Evolutionary conservation across 37 sponge, comb jelly and placozoan species (phyloP).

Genomic region (Beroe forskalii): DNA sequence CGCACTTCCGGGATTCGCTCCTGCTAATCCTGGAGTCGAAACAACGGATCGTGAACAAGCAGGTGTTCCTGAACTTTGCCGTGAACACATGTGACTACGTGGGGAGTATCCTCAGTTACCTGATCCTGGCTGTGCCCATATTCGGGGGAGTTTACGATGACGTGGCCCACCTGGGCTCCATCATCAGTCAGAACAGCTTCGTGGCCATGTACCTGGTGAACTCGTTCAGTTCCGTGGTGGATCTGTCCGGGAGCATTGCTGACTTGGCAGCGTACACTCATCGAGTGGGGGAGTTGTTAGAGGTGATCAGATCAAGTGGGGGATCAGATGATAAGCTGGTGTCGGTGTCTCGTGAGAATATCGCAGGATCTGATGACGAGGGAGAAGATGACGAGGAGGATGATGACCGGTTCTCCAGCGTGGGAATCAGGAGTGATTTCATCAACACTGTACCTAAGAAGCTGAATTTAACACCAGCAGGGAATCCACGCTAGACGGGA

Average conservation of each 20-base stretch:
- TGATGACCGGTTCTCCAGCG: not conserved
- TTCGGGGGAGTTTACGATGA: slow-evolving; percentile 23
- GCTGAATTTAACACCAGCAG: not conserved
- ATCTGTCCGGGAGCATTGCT: slow-evolving; percentile 25
- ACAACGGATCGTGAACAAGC: slow-evolving; percentile 29
- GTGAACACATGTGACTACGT: slow-evolving; percentile 49
- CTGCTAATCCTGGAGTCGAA: not conserved
- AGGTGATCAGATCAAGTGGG: too few species aligned
- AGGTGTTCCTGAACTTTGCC: not conserved
- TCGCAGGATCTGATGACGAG: too few species aligned
- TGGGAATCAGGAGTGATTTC: not conserved
- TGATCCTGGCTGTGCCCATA: slow-evolving; percentile 54
- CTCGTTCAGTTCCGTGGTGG: slow-evolving; percentile 44
- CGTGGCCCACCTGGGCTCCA: slow-evolving; percentile 5
- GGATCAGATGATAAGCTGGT: not conserved
- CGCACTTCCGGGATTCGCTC: not conserved
- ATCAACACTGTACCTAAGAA: not conserved
- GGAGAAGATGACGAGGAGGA: not conserved
- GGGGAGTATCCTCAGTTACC: slow-evolving; percentile 32
- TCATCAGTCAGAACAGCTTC: slow-evolving; percentile 54
- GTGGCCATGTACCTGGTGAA: slow-evolving; percentile 54
- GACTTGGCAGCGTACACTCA: slow-evolving; percentile 37
- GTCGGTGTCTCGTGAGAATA: not conserved
- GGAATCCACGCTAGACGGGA: not conserved
- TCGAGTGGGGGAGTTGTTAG: slow-evolving; percentile 48